Evolutionary conservation across 2,888 invertebrate genomes (phyloP).

Genomic region (Dermolepida albohirtum): DNA sequence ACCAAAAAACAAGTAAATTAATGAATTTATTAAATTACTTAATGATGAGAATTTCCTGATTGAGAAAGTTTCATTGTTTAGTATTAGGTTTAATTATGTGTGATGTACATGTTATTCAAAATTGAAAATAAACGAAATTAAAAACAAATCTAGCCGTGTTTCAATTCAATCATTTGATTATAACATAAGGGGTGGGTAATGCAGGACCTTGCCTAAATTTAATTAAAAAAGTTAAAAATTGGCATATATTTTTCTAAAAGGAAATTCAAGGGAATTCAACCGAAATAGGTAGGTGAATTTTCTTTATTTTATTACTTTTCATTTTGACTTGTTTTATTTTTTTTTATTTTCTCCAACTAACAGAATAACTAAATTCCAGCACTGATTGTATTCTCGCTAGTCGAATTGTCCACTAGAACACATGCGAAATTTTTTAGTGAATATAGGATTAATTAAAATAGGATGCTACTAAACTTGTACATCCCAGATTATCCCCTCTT

Average conservation of each 20-base stretch:
- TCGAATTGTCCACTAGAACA: neutral
- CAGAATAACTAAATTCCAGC: slow-evolving; percentile 62
- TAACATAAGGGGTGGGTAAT: slow-evolving; percentile 25
- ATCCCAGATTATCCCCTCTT: slow-evolving; percentile 16
- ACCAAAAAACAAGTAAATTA: slow-evolving; percentile 55
- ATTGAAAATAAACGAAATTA: slow-evolving; percentile 65
- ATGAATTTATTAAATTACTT: slow-evolving; percentile 26
- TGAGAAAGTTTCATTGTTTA: slow-evolving; percentile 51
- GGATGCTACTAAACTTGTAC: neutral
- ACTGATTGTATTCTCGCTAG: slow-evolving; percentile 50
- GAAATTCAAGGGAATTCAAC: slow-evolving; percentile 42
- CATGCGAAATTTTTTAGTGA: no score
- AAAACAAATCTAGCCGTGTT: slow-evolving; percentile 44
- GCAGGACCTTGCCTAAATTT: slow-evolving; percentile 26
- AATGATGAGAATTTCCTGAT: slow-evolving; percentile 43
- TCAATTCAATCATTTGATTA: slow-evolving; percentile 45
- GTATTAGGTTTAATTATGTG: slow-evolving; percentile 64
- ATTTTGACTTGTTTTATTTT: slow-evolving; percentile 33
- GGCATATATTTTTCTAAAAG: slow-evolving; percentile 41
- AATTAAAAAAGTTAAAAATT: slow-evolving; percentile 44
- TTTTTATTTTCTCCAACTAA: slow-evolving; percentile 54
- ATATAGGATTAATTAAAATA: no score
- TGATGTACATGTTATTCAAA: slow-evolving; percentile 68
- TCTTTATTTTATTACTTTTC: slow-evolving; percentile 51
- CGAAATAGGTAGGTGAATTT: slow-evolving; percentile 63